Percentiles rank a stretch among this genome's conserved stretches.
Evolutionary conservation across 2,888 invertebrate species (phyloP).

Genomic region (Troides helena): DNA sequence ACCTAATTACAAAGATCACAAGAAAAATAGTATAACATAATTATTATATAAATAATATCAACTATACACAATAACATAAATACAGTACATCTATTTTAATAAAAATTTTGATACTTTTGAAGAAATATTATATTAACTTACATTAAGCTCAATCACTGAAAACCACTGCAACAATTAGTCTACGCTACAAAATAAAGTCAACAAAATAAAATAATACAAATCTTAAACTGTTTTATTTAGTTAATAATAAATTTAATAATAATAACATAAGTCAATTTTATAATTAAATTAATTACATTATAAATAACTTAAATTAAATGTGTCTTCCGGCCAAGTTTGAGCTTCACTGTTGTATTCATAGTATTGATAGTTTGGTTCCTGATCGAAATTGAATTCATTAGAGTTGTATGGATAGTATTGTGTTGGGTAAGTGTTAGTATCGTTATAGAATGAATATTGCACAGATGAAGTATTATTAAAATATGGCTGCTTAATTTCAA

Average conservation of each 20-base stretch:
- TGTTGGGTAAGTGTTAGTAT: conserved; percentile 45
- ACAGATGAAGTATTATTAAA: conserved; percentile 2
- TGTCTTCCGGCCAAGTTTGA: conserved; percentile 35
- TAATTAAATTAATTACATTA: conserved; percentile 11
- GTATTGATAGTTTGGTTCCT: conserved; percentile 11
- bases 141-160: neutral
- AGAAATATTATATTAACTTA: neutral
- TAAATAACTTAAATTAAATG: conserved; percentile 36
- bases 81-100: neutral
- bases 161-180: too few species aligned
- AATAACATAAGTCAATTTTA: too few species aligned
- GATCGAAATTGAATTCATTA: conserved; percentile 25
- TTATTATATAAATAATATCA: neutral
- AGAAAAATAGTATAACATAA: too few species aligned
- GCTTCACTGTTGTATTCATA: conserved; percentile 12
- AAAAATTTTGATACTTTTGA: neutral
- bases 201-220: neutral
- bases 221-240: neutral
- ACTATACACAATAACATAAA: neutral
- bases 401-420: conserved; percentile 46
- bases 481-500: conserved; percentile 13
- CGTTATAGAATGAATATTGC: conserved; percentile 33
- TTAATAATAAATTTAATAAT: too few species aligned
- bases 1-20: too few species aligned
- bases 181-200: neutral